Conservation (phyloP, 2,797 vertebrate genomes). For the Pipistrellus pygmaeus region DNA sequence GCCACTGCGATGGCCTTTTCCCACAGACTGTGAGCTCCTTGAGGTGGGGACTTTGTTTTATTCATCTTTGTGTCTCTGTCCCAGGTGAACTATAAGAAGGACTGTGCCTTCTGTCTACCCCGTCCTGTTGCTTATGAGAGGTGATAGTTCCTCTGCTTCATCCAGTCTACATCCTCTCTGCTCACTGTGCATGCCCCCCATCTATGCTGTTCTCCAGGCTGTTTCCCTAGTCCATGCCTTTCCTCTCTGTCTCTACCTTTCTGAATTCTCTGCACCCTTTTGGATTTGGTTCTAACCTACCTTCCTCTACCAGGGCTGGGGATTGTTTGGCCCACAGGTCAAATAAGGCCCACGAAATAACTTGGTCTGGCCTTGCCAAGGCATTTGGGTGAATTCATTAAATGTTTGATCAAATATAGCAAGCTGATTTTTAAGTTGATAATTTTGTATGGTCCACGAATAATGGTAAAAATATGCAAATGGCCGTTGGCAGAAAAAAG, state of each 20-base stretch:
- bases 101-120: background rate
- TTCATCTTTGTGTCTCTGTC: background rate
- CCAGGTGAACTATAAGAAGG: background rate
- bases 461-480: no score
- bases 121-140: background rate
- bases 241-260: background rate
- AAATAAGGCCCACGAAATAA: no score
- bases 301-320: background rate
- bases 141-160: background rate
- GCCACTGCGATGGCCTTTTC: background rate
- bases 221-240: background rate
- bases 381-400: no score
- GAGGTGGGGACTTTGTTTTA: background rate
- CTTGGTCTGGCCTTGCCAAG: no score
- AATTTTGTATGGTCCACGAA: no score
- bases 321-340: no score
- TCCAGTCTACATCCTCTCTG: background rate
- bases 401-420: no score
- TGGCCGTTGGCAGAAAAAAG: no score
- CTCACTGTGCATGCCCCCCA: fast-evolving
- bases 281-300: background rate
- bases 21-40: background rate
- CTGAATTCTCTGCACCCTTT: background rate
- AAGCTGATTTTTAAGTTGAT: no score
- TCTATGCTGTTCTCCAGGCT: background rate